Conservation (phyloP, 2,888 invertebrate genomes). For the Cheilosia vernalis region DNA sequence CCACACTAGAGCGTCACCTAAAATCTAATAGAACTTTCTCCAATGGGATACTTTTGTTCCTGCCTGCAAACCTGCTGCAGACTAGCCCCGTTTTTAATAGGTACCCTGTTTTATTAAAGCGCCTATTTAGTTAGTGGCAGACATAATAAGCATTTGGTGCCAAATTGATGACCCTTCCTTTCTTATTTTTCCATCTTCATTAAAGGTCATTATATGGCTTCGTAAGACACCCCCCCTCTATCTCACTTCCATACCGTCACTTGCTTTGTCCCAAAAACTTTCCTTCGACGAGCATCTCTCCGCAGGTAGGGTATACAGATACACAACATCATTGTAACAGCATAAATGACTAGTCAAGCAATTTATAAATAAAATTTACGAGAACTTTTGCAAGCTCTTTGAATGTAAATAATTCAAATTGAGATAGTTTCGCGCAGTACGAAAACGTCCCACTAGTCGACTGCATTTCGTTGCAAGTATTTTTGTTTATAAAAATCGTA, state of each 20-base stretch:
- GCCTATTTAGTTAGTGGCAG: too few species aligned
- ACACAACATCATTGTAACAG: conserved; percentile 20
- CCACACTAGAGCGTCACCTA: too few species aligned
- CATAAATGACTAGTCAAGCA: conserved; percentile 16
- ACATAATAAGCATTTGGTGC: too few species aligned
- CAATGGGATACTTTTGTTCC: too few species aligned
- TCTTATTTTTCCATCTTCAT: too few species aligned
- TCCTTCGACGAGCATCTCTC: conserved; percentile 26
- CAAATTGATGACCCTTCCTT: too few species aligned
- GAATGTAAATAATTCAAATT: conserved; percentile 52
- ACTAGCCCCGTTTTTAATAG: too few species aligned
- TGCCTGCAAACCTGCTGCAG: too few species aligned
- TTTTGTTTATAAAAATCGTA: conserved; percentile 3
- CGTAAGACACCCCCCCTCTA: neutral
- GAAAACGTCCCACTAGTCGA: conserved; percentile 23
- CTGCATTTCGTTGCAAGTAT: conserved; percentile 51
- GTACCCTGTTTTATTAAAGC: too few species aligned
- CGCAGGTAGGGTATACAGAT: conserved; percentile 6
- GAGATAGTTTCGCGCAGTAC: conserved; percentile 53
- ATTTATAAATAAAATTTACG: conserved; percentile 63
- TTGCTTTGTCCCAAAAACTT: neutral
- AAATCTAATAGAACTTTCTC: too few species aligned
- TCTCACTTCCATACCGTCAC: neutral
- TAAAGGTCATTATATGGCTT: neutral
- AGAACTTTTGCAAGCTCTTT: conserved; percentile 66